phyloP scores from a whole-genome alignment of 2,113 vertebrate species.

The Zosterops hypoxanthus region DNA sequence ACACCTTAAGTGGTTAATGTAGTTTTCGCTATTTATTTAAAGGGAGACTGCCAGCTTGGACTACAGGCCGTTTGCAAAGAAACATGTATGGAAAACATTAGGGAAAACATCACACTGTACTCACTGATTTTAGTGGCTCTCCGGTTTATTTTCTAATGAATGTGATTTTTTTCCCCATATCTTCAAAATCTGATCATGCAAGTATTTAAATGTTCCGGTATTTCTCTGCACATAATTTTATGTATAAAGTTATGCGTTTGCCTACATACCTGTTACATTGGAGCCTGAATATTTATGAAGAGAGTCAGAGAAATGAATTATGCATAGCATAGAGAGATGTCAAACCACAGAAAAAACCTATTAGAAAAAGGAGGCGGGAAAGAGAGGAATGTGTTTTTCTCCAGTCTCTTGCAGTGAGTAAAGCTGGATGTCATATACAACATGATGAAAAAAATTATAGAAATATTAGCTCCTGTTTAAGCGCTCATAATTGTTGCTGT shows the following conservation, averaged over 20 bases:
- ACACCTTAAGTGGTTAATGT: background rate
- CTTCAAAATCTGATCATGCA: background rate
- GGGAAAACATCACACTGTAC: background rate
- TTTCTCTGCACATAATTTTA: background rate
- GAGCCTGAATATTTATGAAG: background rate
- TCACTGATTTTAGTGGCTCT: background rate
- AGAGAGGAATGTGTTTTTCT: background rate
- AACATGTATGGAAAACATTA: background rate
- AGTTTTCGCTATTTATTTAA: background rate
- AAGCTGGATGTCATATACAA: background rate
- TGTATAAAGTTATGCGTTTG: background rate
- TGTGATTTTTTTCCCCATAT: background rate
- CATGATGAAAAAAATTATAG: background rate
- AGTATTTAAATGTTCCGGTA: rapidly evolving
- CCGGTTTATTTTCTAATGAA: background rate
- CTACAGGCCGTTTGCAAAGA: background rate
- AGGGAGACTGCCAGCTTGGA: background rate
- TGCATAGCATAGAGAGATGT: background rate
- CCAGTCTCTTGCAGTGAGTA: background rate
- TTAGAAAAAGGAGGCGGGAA: background rate
- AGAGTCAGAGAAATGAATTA: background rate
- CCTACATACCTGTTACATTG: background rate
- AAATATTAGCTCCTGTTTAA: background rate
- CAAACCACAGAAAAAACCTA: background rate
- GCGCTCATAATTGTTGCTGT: background rate